Conservation (phyloP, 2,797 vertebrate genomes). For the Orientallactaga sibirica region DNA sequence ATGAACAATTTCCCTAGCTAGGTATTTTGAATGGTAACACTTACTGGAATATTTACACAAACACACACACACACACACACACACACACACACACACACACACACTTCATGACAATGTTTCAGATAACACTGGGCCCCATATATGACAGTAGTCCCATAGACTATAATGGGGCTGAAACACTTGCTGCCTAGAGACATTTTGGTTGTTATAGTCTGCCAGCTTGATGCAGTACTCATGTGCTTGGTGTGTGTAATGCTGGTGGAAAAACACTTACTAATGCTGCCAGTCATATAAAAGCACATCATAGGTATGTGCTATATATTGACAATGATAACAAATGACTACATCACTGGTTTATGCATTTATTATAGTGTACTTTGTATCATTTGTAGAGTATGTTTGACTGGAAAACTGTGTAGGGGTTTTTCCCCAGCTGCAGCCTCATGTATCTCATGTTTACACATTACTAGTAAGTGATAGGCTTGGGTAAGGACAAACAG, state of each 20-base stretch:
- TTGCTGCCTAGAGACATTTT: no score
- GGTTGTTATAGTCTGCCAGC: background rate
- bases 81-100: background rate
- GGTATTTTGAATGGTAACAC: no score
- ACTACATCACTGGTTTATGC: background rate
- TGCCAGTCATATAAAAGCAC: background rate
- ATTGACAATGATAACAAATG: background rate
- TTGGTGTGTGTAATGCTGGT: background rate
- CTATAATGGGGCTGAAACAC: background rate
- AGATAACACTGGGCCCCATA: background rate
- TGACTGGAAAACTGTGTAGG: background rate
- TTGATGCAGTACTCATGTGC: background rate
- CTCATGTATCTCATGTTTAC: background rate
- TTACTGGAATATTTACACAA: background rate
- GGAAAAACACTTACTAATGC: background rate
- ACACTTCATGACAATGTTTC: background rate
- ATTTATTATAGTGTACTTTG: background rate
- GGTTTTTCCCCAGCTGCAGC: background rate
- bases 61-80: background rate
- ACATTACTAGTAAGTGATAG: background rate
- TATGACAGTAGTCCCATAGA: background rate
- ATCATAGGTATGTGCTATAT: background rate
- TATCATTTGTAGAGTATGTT: background rate
- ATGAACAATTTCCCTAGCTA: no score
- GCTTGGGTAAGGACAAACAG: background rate